Conservation (phyloP, 2,113 vertebrate genomes). For the Sorex araneus region DNA sequence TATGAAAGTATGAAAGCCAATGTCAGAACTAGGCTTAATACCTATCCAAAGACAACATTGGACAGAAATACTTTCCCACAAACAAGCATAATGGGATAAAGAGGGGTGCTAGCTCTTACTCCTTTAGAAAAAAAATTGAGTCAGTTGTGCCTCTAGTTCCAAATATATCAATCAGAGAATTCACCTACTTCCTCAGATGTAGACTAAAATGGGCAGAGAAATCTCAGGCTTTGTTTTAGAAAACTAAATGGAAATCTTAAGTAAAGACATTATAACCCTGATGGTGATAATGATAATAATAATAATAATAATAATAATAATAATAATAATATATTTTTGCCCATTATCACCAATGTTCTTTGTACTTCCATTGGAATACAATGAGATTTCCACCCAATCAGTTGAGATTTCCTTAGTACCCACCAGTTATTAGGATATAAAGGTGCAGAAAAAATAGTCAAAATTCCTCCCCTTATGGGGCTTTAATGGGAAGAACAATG, state of each 20-base stretch:
- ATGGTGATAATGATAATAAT: background rate
- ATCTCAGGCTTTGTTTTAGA: background rate
- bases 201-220: background rate
- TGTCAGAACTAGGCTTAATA: background rate
- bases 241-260: constrained; percentile 20
- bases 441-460: background rate
- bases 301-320: too few relatives aligned
- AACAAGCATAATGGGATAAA: background rate
- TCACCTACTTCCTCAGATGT: background rate
- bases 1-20: background rate
- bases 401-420: background rate
- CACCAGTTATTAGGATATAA: background rate
- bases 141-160: background rate
- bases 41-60: background rate
- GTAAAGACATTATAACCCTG: background rate
- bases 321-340: background rate
- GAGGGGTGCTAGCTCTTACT: background rate
- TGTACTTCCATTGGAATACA: background rate
- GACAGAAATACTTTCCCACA: background rate
- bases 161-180: background rate
- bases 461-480: background rate
- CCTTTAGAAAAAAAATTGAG: background rate
- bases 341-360: background rate
- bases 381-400: background rate
- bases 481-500: background rate